A percentile compares a stretch with the other conserved stretches of the same genome.
Conservation (phyloP, 2,888 invertebrate genomes). For the Torymus tubicola region DNA sequence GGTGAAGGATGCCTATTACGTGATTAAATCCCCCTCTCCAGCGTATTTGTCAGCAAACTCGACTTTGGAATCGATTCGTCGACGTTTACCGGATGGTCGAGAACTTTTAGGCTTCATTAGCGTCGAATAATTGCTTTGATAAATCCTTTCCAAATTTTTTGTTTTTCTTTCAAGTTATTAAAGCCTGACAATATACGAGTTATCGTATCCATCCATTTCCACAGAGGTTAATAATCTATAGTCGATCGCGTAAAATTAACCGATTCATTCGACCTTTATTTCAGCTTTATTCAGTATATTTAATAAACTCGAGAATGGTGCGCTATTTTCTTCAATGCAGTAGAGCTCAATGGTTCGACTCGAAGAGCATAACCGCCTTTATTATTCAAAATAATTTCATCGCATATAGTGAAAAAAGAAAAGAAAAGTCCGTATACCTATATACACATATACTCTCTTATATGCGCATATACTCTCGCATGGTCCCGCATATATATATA, state of each 20-base stretch:
- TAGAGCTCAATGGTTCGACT: neutral
- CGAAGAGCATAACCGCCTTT: conserved; percentile 3
- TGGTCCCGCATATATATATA: neutral
- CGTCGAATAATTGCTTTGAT: too few species aligned
- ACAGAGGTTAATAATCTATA: too few species aligned
- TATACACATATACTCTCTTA: too few species aligned
- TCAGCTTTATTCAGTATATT: too few species aligned
- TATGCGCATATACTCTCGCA: too few species aligned
- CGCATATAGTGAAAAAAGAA: conserved; percentile 18
- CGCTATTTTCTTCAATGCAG: too few species aligned
- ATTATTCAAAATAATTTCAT: conserved; percentile 46
- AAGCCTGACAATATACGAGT: too few species aligned
- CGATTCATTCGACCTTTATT: too few species aligned
- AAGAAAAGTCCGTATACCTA: neutral
- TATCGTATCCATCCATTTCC: neutral
- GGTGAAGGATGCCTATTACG: conserved; percentile 2
- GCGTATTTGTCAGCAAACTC: conserved; percentile 32
- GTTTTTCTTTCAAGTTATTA: neutral
- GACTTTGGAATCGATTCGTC: conserved; percentile 17
- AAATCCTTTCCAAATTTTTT: neutral
- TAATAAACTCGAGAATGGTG: too few species aligned
- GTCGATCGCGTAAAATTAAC: too few species aligned
- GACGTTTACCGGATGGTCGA: too few species aligned
- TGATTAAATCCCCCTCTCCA: neutral
- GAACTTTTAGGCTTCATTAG: too few species aligned